These are phyloP conservation scores for Cnemophilus loriae DNA, from an alignment of 2,113 vertebrate species.

Conservation along the genomic window DNA sequence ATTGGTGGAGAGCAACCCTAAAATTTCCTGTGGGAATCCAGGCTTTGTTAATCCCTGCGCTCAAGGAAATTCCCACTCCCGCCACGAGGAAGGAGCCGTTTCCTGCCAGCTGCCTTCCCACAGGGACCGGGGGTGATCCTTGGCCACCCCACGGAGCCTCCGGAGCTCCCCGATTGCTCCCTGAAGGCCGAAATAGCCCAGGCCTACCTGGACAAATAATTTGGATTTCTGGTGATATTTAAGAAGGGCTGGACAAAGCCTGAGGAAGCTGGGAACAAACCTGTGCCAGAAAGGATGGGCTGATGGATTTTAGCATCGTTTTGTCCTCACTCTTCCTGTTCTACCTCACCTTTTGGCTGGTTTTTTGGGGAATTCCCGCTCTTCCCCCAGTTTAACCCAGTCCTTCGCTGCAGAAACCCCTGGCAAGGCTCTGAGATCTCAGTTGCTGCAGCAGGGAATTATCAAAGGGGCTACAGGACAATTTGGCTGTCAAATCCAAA, in stretches of 20 bases:
- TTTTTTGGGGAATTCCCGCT: not conserved
- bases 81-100: conserved; percentile 24
- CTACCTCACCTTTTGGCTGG: not conserved
- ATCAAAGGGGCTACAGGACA: not conserved
- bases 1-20: not conserved
- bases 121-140: not conserved
- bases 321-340: not conserved
- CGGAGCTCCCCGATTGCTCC: not conserved
- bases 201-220: not conserved
- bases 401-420: not conserved
- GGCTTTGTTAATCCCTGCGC: not conserved
- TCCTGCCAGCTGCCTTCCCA: conserved; percentile 54
- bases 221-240: not conserved
- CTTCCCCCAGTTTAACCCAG: not conserved
- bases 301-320: not conserved
- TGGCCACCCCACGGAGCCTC: accelerated
- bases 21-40: not conserved
- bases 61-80: conserved; percentile 7
- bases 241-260: not conserved
- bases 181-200: not conserved
- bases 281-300: not conserved
- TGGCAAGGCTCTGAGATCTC: not conserved
- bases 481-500: not conserved
- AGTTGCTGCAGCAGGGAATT: not conserved
- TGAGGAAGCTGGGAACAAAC: not conserved